These are phyloP conservation scores for Sussaba pulchella DNA, from an alignment of 2,888 invertebrate species.

Conservation along the genomic window DNA sequence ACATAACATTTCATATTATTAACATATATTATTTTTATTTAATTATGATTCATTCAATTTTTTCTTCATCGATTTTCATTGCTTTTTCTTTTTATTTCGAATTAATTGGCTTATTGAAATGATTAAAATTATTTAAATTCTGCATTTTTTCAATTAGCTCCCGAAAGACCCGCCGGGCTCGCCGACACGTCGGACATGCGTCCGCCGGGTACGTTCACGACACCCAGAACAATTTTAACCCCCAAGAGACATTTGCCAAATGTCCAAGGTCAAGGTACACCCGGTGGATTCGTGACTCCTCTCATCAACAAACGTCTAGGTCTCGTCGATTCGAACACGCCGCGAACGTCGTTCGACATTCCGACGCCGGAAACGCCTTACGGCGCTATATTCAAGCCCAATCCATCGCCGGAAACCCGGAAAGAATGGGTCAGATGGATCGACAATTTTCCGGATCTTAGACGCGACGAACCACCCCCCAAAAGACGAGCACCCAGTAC, in stretches of 20 bases:
- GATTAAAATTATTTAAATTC: too few relatives aligned
- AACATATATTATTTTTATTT: too few relatives aligned
- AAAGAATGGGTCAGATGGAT: conserved; percentile 85
- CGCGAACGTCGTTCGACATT: conserved; percentile 83
- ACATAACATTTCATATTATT: too few relatives aligned
- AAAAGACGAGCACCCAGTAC: conserved; percentile 82
- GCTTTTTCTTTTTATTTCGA: neutral
- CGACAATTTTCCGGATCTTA: conserved; percentile 84
- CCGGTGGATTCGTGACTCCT: conserved; percentile 71
- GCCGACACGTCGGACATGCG: conserved; percentile 53
- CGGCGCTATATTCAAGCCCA: conserved; percentile 84
- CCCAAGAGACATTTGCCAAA: conserved; percentile 72
- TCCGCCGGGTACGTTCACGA: conserved; percentile 58
- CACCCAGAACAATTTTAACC: conserved; percentile 70
- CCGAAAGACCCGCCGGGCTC: conserved; percentile 35
- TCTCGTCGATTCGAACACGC: conserved; percentile 77
- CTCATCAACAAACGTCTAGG: conserved; percentile 78
- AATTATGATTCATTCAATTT: conserved; percentile 1
- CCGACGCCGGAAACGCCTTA: conserved; percentile 87
- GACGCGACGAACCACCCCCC: conserved; percentile 77
- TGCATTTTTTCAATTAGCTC: conserved; percentile 45
- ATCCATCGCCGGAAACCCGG: conserved; percentile 85
- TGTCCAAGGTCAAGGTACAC: conserved; percentile 57
- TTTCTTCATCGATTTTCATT: neutral
- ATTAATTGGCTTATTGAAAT: too few relatives aligned